Evolutionary conservation across 2,113 vertebrate species (phyloP), one percentile per base, ranked within the genome.

Genomic region (Eulacestoma nigropectus): DNA sequence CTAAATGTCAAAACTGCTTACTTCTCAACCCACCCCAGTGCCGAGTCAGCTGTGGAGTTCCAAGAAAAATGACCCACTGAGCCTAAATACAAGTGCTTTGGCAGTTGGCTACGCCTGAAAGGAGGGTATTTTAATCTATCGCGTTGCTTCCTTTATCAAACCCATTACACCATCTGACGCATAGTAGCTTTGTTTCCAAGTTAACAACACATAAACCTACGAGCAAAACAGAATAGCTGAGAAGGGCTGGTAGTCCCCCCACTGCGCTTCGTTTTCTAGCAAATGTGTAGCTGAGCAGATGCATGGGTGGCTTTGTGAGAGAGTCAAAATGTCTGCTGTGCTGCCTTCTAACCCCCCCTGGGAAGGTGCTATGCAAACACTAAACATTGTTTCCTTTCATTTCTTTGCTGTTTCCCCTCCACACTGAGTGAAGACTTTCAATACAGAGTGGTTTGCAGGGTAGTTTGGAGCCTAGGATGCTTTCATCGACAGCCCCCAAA

Each of bases 1-100:
- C 77, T 93, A 86, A 95, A 89, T 86, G 93, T 96, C 96, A 97
- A 85, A 97, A 74, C 7, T 22, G 4, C 74, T 97, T 92, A 92
- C 84, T 97, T 96, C 85, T 96, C 59, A 88, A 84, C 85, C 56
- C 32, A 79, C 62, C n/a, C 64, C 89, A 96, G 62, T 92, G 88
- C 95, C 64, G 16, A 95, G 57, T 98, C 97, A 97, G 96, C 93
- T 95, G 42, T n/a, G 77, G 62, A 57, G 79, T 86, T 75, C 52
- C 41, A 93, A 96, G 75, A 93, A 81, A 89, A 97, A 84, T 92
- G 86, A 96, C 75, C 86, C 72, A 77, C 46, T 41, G 53, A 87
- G 63, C 59, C 64, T 75, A 68, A 86, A 72, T 39, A 46, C 86
- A 89, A 92, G 42, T 73, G 41, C 87, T 79, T 74, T 84, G 30